Base-by-base conservation (phyloP, 2,888 invertebrate genomes). In the Drosophila bunnanda region DNA sequence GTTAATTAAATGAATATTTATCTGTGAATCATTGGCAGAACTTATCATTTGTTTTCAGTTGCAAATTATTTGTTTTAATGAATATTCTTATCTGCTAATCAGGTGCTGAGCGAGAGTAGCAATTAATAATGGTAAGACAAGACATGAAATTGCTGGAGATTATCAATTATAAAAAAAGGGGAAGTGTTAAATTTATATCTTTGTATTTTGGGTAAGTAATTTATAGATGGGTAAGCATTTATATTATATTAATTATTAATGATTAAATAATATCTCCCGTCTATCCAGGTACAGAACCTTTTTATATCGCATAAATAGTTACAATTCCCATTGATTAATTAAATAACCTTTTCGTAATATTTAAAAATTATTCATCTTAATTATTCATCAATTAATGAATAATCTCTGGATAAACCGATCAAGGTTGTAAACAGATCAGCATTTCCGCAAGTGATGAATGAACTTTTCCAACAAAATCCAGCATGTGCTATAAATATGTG, bases 401-500 rank as follows among this genome's bases (percentile, higher is more conserved):
- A 50, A 50, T 44, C 39, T 46, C 53, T 44, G 43, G 22, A 43
- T 55, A 50, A 55, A 15, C 36, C 43, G 64, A 41, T 67, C 48
- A 43, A 22, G 20, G 56, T 54, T 58, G 62, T 71, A 58, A 54
- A 17, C 54, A 41, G 57, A 72, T 72, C 48, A 64, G 57, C 71
- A 71, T 72, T 72, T 72, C 72, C 72, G 72, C 53, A 53, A 71
- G 36, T 58, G 64, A 64, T 64, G 57, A 71, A 71, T 71, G 54
- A 54, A 58, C 41, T 53, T 53, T 39, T 50, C 52, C 65, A 17
- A 20, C 34, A 52, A 12, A 7, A 15, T 15, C 38, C 39, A 30
- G 52, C 53, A 56, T 9, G 10, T 53, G 52, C 43, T 52, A 61
- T 30, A 30, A 17, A 1, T 22, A 22, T 15, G n/a, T n/a, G n/a